phyloP scores from a whole-genome alignment of 2,888 invertebrate genomes.

The Dendrolimus houi region DNA sequence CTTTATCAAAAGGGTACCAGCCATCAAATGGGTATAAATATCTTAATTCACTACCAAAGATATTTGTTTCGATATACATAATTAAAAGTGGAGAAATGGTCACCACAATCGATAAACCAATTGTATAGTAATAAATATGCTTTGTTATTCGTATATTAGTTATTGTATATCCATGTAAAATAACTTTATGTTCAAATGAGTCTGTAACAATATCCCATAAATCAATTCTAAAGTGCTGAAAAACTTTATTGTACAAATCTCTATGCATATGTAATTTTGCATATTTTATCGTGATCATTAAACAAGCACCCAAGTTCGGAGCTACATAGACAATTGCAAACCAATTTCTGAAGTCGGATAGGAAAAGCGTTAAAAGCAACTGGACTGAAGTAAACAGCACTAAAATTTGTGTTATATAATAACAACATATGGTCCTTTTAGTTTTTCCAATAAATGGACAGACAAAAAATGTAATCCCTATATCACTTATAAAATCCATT shows the following conservation, averaged over 20 bases:
- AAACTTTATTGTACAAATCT: slow-evolving; percentile 33
- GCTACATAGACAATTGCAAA: slow-evolving; percentile 48
- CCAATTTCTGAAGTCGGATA: slow-evolving; percentile 35
- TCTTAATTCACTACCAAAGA: slow-evolving; percentile 28
- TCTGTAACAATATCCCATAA: slow-evolving; percentile 39
- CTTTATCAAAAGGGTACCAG: slow-evolving; percentile 62
- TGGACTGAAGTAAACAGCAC: slow-evolving; percentile 36
- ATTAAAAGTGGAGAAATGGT: slow-evolving; percentile 46
- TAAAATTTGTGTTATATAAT: slow-evolving; percentile 22
- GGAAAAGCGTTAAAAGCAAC: slow-evolving; percentile 32
- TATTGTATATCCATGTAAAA: slow-evolving; percentile 30
- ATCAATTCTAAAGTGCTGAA: slow-evolving; percentile 35
- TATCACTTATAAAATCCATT: slow-evolving; percentile 32
- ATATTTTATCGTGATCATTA: slow-evolving; percentile 46
- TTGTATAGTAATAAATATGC: slow-evolving; percentile 37
- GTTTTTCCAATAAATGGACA: slow-evolving; percentile 41
- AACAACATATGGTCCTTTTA: slow-evolving; percentile 25
- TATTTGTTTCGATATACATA: slow-evolving; percentile 38
- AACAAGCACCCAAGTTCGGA: slow-evolving; percentile 50
- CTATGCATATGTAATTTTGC: slow-evolving; percentile 34
- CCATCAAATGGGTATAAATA: slow-evolving; percentile 54
- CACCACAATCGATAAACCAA: slow-evolving; percentile 33
- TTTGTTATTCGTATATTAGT: slow-evolving; percentile 29
- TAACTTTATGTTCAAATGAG: slow-evolving; percentile 25
- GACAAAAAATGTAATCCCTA: slow-evolving; percentile 39